Evolutionary conservation across 2,113 vertebrate genomes (phyloP), one percentile per base, ranked within the genome.

Genomic region (Alligator sinensis): DNA sequence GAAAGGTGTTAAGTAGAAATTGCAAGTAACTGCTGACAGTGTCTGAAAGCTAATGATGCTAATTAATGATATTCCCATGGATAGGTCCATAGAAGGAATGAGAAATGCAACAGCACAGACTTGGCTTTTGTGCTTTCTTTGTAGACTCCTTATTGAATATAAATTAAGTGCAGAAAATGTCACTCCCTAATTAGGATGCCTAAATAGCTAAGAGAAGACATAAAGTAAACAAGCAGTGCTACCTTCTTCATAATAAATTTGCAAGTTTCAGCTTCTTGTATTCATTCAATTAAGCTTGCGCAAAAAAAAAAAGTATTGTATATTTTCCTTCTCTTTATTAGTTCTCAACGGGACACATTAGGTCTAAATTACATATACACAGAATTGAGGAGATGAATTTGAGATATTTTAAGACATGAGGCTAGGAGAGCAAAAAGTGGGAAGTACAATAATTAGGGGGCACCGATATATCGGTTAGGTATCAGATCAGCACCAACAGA

Each of bases 21-120:
- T 85, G 57, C 85, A 94, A 97, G 94, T 90, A 96, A 82, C 76
- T 93, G 94, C 96, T 94, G 96, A 97, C 95, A 96, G 82, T 82
- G 91, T 84, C 94, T 92, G 95, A 97, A 97, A 97, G 89, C 91
- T 97, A 97, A 97, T 95, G 94, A 96, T 83, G 88, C 84, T 96
- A 97, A 97, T 97, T 97, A 98, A 93, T 66, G 9, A 77, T 93
- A 95, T 95, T 96, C 94, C 95, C 88, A 91, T 75, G 58, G 87
- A 95, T 4, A 82, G 76, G 60, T 77, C 90, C 70, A 8, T 66
- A 86, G 24, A 82, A 66, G 76, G 77, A 91, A 86, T 19, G 18
- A 81, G 79, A 63, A 87, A 86, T 80, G 70, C 47, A 85, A 72
- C 38, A 89, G 80, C 81, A 94, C 34, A 38, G 55, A 59, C 74